These are phyloP conservation scores for Struthidea cinerea DNA, from an alignment of 2,113 vertebrate genomes.

Conservation along the genomic window DNA sequence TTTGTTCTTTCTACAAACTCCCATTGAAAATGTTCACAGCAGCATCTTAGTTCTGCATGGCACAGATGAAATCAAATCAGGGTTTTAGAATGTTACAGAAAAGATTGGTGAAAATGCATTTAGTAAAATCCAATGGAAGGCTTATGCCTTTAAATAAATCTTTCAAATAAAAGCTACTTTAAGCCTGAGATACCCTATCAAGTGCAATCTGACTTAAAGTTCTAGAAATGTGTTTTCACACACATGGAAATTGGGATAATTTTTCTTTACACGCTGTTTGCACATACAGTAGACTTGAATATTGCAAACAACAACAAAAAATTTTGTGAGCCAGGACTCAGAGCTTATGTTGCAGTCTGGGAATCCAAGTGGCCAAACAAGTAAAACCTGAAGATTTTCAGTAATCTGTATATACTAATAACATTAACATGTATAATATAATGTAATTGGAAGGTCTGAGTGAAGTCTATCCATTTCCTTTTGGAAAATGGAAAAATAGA, in stretches of 20 bases:
- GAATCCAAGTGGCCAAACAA: background rate
- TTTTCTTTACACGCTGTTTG: background rate
- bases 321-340: background rate
- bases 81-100: background rate
- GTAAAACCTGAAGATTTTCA: background rate
- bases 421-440: background rate
- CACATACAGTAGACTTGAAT: background rate
- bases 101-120: background rate
- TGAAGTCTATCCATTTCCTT: background rate
- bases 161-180: background rate
- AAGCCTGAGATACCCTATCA: too few species aligned
- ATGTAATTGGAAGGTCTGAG: background rate
- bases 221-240: background rate
- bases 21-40: background rate
- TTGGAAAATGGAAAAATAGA: background rate
- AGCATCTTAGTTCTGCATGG: background rate
- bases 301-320: background rate
- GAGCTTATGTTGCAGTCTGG: background rate
- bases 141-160: background rate
- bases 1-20: background rate
- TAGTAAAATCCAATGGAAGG: background rate
- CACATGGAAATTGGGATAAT: background rate
- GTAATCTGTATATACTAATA: background rate
- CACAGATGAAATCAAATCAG: background rate
- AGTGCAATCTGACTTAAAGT: background rate